Evolutionary conservation across 2,797 vertebrate species (phyloP), one percentile per base, ranked within the genome.

Genomic region (Odontamblyopus lacepedii): DNA sequence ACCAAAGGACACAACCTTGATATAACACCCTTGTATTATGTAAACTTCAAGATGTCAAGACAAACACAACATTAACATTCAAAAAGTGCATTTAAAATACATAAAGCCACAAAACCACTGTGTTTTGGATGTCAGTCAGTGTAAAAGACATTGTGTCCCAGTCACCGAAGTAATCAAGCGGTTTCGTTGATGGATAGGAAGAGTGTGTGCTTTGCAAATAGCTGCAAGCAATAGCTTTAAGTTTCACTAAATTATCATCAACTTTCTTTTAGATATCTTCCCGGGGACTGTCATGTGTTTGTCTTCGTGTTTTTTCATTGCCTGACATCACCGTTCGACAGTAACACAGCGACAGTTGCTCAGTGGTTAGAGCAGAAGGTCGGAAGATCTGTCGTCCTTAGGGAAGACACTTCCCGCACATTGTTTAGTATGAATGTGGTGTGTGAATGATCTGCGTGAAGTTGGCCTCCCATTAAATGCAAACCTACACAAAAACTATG

Each of bases 11-110:
- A 18, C 35, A 50, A 64, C 29, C 67, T 56, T 78, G 73, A 62
- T 79, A 67, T 57, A 27, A 70, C 66, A n/a, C 59, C 55, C 63
- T 70, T 77, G 73, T 78, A 70, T 77, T 83, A 76, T 64, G 38
- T 35, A 18, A 12, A 44, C 48, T 68, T 8, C 32, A 73, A 63
- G 41, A 74, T 48, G 8, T 71, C 44, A 61, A 67, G 67, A 35
- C 67, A 60, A 71, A 69, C 67, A 68, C 48, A 73, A 19, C 2
- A 4, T 13, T 6, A 13, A 27, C 53, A 67, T 5, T 55, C 3
- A 55, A 67, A 18, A 44, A 51, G 16, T 18, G 18, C 1, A 44
- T 53, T 71, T 32, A 67, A 48, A 70, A 59, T 30, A 57, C 30
- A 18, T 75, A 23, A 4, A 19, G 62, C 18, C 19, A n/a, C 32